Evolutionary conservation across 2,797 vertebrate species (phyloP).

Genomic region (Muscicapa comitata): DNA sequence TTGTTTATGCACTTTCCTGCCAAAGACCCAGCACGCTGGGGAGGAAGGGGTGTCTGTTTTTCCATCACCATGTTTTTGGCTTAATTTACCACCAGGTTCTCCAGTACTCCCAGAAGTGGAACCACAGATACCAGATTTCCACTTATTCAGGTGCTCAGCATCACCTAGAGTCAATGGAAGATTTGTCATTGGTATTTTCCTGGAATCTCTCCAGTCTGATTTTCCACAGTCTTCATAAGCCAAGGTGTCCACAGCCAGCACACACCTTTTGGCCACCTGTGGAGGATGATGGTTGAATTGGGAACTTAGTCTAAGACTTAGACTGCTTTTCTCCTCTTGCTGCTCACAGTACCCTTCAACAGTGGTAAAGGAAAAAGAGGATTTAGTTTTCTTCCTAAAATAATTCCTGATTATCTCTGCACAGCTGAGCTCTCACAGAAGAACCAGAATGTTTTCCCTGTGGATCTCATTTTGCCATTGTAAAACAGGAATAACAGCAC

Average conservation of each 20-base stretch:
- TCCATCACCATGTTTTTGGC: not conserved
- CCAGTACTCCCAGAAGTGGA: not conserved
- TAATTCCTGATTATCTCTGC: slow-evolving; percentile 28
- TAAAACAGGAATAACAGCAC: not conserved
- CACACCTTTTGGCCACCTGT: not conserved
- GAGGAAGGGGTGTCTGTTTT: not conserved
- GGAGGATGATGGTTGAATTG: not conserved
- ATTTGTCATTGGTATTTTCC: not conserved
- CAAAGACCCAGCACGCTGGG: not conserved
- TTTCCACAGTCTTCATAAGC: not conserved
- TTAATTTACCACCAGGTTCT: not conserved
- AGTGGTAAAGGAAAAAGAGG: not conserved
- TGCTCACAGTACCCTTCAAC: not conserved
- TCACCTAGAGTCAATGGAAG: not conserved
- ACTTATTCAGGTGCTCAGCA: not conserved
- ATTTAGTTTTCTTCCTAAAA: not conserved
- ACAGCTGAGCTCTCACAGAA: not conserved
- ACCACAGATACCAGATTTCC: not conserved
- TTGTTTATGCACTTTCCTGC: not conserved
- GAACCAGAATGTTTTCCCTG: not conserved
- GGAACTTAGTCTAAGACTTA: not conserved
- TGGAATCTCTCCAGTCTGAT: not conserved
- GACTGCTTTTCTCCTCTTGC: not conserved
- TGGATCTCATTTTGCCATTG: not conserved
- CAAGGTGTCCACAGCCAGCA: not conserved